Evolutionary conservation across 2,113 vertebrate genomes (phyloP).

Genomic region (Cochlearius cochlearius): DNA sequence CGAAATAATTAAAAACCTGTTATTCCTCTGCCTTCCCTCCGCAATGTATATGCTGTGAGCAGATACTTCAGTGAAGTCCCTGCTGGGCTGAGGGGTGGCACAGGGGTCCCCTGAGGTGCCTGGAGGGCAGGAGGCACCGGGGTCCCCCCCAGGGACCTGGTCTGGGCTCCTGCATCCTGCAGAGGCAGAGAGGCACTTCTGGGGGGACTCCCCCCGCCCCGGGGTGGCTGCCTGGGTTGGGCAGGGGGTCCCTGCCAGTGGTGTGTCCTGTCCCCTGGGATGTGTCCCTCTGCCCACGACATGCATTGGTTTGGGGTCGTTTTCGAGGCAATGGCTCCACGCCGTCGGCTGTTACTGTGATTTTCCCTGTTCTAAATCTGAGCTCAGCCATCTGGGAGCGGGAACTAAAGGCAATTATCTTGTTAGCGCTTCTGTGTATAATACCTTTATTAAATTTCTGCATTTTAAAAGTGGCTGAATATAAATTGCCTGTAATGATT

Average conservation of each 20-base stretch:
- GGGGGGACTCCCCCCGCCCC: fast-evolving
- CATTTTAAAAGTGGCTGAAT: not conserved
- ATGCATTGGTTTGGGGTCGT: fast-evolving
- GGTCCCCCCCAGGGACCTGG: not conserved
- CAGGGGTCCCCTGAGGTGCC: fast-evolving
- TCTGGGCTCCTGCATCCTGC: not conserved
- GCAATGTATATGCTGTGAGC: not conserved
- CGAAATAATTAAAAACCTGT: not conserved
- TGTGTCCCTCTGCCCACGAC: fast-evolving
- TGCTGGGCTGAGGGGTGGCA: fast-evolving
- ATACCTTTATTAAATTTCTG: not conserved
- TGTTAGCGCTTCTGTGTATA: not conserved
- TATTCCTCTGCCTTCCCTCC: not conserved
- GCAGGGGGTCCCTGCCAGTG: not conserved
- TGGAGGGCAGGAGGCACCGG: not conserved
- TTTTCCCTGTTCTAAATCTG: not conserved
- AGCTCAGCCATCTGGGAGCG: not conserved
- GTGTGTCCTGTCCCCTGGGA: not conserved
- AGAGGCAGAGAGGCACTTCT: not conserved
- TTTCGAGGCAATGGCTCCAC: not conserved
- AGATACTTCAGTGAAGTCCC: not conserved
- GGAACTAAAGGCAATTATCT: not conserved
- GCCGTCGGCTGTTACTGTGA: fast-evolving
- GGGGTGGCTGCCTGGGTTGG: not conserved
- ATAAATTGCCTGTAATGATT: not conserved